These are phyloP conservation scores for Ornithoptera alexandrae DNA, from an alignment of 2,888 invertebrate species.

Conservation along the genomic window DNA sequence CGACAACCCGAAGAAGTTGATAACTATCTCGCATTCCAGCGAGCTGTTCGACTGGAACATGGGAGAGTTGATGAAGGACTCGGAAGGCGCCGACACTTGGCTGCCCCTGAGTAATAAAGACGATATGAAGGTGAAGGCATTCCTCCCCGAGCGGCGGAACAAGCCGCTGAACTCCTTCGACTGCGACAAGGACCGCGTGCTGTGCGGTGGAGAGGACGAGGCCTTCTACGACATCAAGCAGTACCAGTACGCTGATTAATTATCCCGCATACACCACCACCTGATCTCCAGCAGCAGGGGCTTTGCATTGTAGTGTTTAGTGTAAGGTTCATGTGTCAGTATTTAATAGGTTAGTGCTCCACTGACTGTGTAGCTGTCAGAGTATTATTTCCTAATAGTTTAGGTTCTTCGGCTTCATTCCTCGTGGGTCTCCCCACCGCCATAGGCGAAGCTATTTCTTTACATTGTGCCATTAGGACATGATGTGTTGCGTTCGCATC, in stretches of 20 bases:
- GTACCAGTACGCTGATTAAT: not conserved
- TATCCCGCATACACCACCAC: too few species aligned
- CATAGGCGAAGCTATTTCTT: too few species aligned
- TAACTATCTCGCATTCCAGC: not conserved
- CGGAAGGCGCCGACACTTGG: not conserved
- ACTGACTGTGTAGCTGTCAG: too few species aligned
- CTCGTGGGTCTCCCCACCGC: too few species aligned
- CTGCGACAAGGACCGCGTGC: not conserved
- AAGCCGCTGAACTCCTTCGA: not conserved
- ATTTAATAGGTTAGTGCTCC: too few species aligned
- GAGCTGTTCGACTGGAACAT: not conserved
- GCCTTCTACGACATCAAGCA: not conserved
- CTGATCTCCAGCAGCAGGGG: not conserved
- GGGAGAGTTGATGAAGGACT: not conserved
- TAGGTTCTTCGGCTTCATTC: too few species aligned
- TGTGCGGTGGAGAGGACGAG: not conserved
- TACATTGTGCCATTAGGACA: too few species aligned
- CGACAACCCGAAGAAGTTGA: slow-evolving; percentile 32
- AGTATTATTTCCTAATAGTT: too few species aligned
- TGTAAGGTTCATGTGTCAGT: not conserved
- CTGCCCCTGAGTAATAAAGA: not conserved
- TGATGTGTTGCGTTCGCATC: too few species aligned
- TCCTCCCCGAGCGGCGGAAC: not conserved
- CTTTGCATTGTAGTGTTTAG: not conserved
- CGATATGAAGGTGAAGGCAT: not conserved